phyloP scores from a whole-genome alignment of 2,797 vertebrate species.

The Dendrocincla tyrannina region DNA sequence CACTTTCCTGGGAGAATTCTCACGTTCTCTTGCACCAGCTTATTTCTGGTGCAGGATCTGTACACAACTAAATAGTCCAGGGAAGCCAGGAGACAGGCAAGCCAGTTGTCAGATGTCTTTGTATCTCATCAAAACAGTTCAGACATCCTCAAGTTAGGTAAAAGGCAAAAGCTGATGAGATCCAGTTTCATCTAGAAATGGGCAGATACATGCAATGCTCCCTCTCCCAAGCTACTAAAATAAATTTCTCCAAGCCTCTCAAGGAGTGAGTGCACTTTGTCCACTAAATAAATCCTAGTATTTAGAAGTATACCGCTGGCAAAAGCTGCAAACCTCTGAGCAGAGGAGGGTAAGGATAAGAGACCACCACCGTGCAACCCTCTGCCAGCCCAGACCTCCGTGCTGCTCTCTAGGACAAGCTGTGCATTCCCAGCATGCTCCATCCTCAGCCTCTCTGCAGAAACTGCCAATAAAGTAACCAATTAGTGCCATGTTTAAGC shows the following conservation, averaged over 20 bases:
- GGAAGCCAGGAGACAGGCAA: neutral
- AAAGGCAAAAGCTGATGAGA: neutral
- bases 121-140: neutral
- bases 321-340: neutral
- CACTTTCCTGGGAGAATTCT: neutral
- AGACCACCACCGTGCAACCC: neutral
- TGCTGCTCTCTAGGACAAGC: neutral
- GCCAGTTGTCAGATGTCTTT: neutral
- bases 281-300: neutral
- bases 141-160: neutral
- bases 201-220: neutral
- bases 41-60: neutral
- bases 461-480: neutral
- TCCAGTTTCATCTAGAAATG: neutral
- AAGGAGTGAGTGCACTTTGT: neutral
- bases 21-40: neutral
- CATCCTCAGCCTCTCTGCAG: neutral
- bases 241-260: neutral
- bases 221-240: neutral
- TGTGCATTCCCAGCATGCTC: neutral
- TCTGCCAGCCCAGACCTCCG: neutral
- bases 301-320: neutral
- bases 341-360: neutral
- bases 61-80: neutral
- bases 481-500: slow-evolving; percentile 8